phyloP scores from a whole-genome alignment of 1,140 invertebrate genomes.

The Drosophila sechellia region DNA sequence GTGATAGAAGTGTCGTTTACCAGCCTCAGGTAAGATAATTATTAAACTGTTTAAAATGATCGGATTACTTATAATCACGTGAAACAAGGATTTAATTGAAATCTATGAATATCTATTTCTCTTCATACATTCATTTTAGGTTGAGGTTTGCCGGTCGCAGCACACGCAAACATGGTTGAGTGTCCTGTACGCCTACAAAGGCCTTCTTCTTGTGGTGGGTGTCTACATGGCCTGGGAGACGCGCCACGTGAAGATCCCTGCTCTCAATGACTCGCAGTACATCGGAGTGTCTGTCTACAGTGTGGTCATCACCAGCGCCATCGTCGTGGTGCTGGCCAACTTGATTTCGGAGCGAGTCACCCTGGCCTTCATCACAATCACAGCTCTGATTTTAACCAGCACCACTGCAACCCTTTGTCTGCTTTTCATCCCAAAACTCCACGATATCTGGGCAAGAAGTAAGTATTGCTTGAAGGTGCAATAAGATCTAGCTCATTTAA shows the following conservation, averaged over 20 bases:
- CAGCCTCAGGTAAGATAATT: slow-evolving; percentile 90
- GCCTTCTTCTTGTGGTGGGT: slow-evolving; percentile 93
- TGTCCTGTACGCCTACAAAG: slow-evolving; percentile 95
- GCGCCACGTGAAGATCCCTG: slow-evolving; percentile 97
- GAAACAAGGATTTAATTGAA: neutral
- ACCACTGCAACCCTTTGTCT: slow-evolving; percentile 94
- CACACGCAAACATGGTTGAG: slow-evolving; percentile 95
- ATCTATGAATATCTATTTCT: no score
- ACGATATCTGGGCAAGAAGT: slow-evolving; percentile 88
- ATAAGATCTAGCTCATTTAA: slow-evolving; percentile 7
- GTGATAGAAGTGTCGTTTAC: slow-evolving; percentile 92
- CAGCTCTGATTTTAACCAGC: slow-evolving; percentile 92
- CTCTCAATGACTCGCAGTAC: slow-evolving; percentile 98
- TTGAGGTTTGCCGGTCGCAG: slow-evolving; percentile 93
- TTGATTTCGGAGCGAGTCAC: slow-evolving; percentile 93
- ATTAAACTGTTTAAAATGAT: no score
- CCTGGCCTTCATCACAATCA: slow-evolving; percentile 92
- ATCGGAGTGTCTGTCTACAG: slow-evolving; percentile 97
- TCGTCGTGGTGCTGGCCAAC: slow-evolving; percentile 93
- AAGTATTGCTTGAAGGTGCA: slow-evolving; percentile 46
- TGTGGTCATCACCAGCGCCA: slow-evolving; percentile 93
- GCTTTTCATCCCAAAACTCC: slow-evolving; percentile 93
- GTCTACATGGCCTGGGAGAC: slow-evolving; percentile 99
- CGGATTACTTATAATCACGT: neutral
- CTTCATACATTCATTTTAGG: slow-evolving; percentile 85